Base-by-base conservation (phyloP, 2,888 invertebrate genomes). In the Eudiplozoon nipponicum region DNA sequence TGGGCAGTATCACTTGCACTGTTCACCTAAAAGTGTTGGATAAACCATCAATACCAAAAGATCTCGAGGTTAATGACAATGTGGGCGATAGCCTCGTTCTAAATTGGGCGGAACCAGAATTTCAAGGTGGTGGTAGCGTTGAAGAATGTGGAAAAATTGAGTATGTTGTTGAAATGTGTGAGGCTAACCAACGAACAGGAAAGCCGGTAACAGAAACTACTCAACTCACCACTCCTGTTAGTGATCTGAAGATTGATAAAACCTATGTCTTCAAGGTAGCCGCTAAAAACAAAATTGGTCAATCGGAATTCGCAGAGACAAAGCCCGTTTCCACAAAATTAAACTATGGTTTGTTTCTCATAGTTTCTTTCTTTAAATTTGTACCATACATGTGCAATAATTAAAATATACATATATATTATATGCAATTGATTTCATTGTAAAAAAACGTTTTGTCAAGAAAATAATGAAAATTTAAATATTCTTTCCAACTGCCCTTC, bases 261-360 rank as follows among this genome's bases (percentile, higher is more conserved):
- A 70, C 72, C 50, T 77, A 77, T 52, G 67, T 71, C 61, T 74
- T 76, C 65, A 65, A 75, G 45, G 67, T 77, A 11, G 67, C 70
- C 50, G 75, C 75, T 1, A 68, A 68, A 46, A 77, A 77, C 57
- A 69, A 72, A 7, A 67, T 73, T 36, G 76, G 76, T 3, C 61
- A 64, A 34, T 74, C 75, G 18, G 74, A 74, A 47, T 70, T 73
- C 9, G 61, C 71, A 33, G 70, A 72, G 54, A 75, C 21, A n/a
- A 3, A 17, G 17, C 36, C 36, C n/a, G 35, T 13, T 13, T 13
- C 17, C 7, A 31, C 17, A 17, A 31, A 31, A 17, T 31, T 31
- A 7, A 31, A 31, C 13, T 31, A 13, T 31, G 33, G 33, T 31
- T 13, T 7, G 33, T 5, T 31, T 31, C 33, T n/a, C n/a, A n/a